These are phyloP conservation scores for Atrina japonica DNA, from an alignment of 2,888 invertebrate genomes.

Conservation along the genomic window DNA sequence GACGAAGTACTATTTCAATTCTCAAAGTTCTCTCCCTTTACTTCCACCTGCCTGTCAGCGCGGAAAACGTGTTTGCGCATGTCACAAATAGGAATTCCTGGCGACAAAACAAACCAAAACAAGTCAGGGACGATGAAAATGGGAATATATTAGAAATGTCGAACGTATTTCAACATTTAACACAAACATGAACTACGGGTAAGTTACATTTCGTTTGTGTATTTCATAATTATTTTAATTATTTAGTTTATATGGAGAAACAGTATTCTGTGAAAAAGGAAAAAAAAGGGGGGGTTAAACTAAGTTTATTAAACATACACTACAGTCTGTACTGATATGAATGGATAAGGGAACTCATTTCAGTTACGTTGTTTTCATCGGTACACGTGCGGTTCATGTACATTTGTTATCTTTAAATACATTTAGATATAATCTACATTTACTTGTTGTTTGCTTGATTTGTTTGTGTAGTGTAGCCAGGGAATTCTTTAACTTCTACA, in stretches of 20 bases:
- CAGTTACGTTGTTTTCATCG: too few species aligned
- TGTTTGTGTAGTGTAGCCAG: too few species aligned
- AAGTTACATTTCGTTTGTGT: constrained; percentile 11
- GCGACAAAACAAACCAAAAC: constrained; percentile 60
- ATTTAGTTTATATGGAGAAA: neutral
- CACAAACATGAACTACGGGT: constrained; percentile 45
- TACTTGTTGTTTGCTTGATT: too few species aligned
- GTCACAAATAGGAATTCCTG: constrained; percentile 59
- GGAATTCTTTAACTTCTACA: too few species aligned
- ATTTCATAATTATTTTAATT: neutral
- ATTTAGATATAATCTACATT: too few species aligned
- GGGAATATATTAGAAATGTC: constrained; percentile 4
- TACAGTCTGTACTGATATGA: too few species aligned
- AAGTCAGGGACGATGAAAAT: constrained; percentile 27
- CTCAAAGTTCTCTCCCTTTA: neutral
- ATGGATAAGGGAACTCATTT: too few species aligned
- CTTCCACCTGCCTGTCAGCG: neutral
- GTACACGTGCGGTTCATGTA: too few species aligned
- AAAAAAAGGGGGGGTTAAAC: neutral
- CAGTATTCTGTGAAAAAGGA: neutral
- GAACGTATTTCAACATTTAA: neutral
- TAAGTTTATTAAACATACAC: too few species aligned
- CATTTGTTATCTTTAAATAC: too few species aligned
- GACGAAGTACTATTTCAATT: too few species aligned
- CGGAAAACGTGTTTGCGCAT: constrained; percentile 62